Percentiles rank a stretch among this genome's conserved stretches.
Conservation (phyloP, 2,797 vertebrate genomes). For the Iguana delicatissima region DNA sequence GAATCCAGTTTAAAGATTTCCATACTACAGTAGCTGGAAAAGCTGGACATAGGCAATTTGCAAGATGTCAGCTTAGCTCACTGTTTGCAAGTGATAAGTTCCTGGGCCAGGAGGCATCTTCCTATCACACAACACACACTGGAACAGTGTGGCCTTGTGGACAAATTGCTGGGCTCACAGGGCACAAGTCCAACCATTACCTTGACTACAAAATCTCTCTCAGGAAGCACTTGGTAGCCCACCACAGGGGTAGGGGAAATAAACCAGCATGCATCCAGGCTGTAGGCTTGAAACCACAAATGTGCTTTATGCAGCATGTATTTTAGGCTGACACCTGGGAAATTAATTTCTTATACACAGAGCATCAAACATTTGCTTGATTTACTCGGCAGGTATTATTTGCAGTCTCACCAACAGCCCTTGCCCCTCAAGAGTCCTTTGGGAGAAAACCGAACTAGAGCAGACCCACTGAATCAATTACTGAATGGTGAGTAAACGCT, state of each 20-base stretch:
- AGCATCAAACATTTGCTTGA: neutral
- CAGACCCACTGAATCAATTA: no score
- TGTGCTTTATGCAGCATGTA: neutral
- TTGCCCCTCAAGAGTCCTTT: neutral
- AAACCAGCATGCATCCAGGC: neutral
- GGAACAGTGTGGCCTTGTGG: neutral
- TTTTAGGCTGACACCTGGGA: neutral
- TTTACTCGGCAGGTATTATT: neutral
- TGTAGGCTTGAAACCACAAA: neutral
- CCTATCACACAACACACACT: no score
- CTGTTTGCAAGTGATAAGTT: neutral
- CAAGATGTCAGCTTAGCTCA: conserved; percentile 5
- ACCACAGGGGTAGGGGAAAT: no score
- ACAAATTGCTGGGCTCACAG: neutral
- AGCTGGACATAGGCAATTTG: neutral
- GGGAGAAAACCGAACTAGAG: neutral
- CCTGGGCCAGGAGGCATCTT: neutral
- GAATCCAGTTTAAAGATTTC: neutral
- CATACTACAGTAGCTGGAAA: conserved; percentile 6
- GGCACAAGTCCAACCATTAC: neutral
- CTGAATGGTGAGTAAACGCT: no score
- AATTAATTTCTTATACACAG: neutral
- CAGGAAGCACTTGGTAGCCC: neutral
- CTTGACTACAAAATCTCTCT: neutral
- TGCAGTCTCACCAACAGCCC: neutral